Base-by-base conservation (phyloP, 2,888 invertebrate genomes). In the Drosophila longiperda region DNA sequence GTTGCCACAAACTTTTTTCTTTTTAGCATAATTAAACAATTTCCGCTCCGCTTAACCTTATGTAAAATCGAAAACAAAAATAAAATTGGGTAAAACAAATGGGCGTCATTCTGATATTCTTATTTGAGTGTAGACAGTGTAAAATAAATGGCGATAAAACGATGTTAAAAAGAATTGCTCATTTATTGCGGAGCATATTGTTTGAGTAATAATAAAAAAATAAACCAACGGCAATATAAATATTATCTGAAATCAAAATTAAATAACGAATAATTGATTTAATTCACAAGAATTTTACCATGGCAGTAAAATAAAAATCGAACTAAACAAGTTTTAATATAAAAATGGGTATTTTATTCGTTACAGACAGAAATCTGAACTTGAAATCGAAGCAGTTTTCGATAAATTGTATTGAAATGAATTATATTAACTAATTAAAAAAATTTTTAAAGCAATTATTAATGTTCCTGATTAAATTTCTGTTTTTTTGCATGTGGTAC, bases 401-500 rank as follows among this genome's bases (percentile, higher is more conserved):
- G 42, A 7, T n/a, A 12, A 45, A 45, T 12, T 11, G 9, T n/a
- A 11, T n/a, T n/a, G 9, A 36, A 9, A n/a, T 40, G 5, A n/a
- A 11, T 42, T 1, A 3, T 11, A 11, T 26, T 17, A 49, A 26
- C 9, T 9, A 26, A 49, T 8, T 26, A 17, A 17, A 9, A 17
- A 9, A 5, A 45, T 12, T 2, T 45, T 23, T 15, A 4, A 45
- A 15, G 15, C 8, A 45, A 23, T 23, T 15, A 45, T 45, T 45
- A 45, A 45, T 45, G 15, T n/a, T n/a, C 4, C 9, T 40, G 9
- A n/a, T 15, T 23, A 15, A 23, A 3, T 45, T 29, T 38, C 0
- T 34, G 5, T 50, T 8, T 32, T 60, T 17, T 11, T n/a, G 6
- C n/a, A 11, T 26, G 6, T 50, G 26, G 93, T 94, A 32, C 93